Evolutionary conservation across 1,140 invertebrate genomes (phyloP), one percentile per base, ranked within the genome.

Genomic region (Psix sp.): DNA sequence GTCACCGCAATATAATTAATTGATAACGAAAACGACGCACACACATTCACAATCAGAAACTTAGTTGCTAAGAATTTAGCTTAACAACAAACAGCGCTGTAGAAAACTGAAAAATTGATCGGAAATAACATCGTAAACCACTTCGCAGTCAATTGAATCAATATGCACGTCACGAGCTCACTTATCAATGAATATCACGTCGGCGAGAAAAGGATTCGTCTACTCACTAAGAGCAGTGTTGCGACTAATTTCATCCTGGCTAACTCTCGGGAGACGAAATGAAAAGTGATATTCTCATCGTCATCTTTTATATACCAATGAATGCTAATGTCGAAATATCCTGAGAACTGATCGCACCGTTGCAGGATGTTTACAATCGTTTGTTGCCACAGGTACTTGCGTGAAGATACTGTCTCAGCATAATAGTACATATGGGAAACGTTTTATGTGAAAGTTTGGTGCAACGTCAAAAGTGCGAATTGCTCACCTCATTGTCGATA

Each of bases 331-430:
- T 54, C 36, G 77, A 74, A 78, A 83, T 38, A 31, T 52, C 52
- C 57, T 76, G 78, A 26, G 78, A 80, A 74, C 54, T 51, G 21
- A 21, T 26, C 43, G 18, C 52, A 68, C 33, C 48, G 49, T 54
- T 26, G 33, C 5, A 35, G 36, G 74, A 82, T 79, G 80, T 81
- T 82, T 79, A 81, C 79, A 74, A 80, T 83, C 60, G 52, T 60
- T 45, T 33, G 76, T 75, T 75, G 68, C 73, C 42, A 57, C 42
- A 54, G 52, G 40, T 54, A 73, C 66, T 36, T 51, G 57, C 51
- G n/a, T 16, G 43, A 10, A 65, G 33, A 68, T 52, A 63, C 24
- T 62, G 57, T 52, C 14, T 59, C 45, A 40, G 45, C 54, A 65
- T 42, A 73, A 66, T 29, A 36, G 31, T 72, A 63, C 45, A 60